Conservation (phyloP, 2,888 invertebrate species). For the Carterocephalus palaemon region DNA sequence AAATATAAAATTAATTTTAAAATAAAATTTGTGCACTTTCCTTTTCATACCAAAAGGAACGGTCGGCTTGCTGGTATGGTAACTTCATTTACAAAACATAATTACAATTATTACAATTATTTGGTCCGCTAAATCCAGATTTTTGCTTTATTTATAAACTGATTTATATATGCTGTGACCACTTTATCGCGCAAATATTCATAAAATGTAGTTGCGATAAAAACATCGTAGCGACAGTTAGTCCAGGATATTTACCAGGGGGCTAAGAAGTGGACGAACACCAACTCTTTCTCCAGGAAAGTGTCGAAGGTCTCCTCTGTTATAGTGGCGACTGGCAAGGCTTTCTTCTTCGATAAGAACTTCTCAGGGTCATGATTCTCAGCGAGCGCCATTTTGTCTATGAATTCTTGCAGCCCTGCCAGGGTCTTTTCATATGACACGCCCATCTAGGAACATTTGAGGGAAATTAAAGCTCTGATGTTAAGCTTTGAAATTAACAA, state of each 20-base stretch:
- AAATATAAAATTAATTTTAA: too few relatives aligned
- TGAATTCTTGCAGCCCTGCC: conserved; percentile 84
- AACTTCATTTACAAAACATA: not conserved
- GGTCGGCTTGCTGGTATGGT: not conserved
- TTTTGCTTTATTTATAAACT: too few relatives aligned
- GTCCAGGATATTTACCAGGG: conserved; percentile 84
- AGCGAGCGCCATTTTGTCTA: conserved; percentile 81
- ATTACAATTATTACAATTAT: not conserved
- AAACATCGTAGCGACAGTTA: too few relatives aligned
- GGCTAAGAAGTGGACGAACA: conserved; percentile 92
- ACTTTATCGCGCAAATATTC: too few relatives aligned
- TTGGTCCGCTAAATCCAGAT: not conserved
- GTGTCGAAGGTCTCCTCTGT: conserved; percentile 85
- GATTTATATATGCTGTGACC: too few relatives aligned
- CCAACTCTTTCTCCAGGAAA: conserved; percentile 83
- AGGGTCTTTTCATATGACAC: conserved; percentile 84
- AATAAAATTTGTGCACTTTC: too few relatives aligned
- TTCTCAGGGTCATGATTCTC: conserved; percentile 72
- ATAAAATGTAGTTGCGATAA: too few relatives aligned
- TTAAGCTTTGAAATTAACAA: too few relatives aligned
- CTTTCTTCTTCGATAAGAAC: conserved; percentile 70
- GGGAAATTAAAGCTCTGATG: too few relatives aligned
- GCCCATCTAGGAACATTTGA: conserved; percentile 81
- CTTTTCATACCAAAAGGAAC: too few relatives aligned
- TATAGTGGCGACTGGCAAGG: conserved; percentile 78